Base-by-base conservation (phyloP, 2,113 vertebrate species). In the Cercopithecus mona region DNA sequence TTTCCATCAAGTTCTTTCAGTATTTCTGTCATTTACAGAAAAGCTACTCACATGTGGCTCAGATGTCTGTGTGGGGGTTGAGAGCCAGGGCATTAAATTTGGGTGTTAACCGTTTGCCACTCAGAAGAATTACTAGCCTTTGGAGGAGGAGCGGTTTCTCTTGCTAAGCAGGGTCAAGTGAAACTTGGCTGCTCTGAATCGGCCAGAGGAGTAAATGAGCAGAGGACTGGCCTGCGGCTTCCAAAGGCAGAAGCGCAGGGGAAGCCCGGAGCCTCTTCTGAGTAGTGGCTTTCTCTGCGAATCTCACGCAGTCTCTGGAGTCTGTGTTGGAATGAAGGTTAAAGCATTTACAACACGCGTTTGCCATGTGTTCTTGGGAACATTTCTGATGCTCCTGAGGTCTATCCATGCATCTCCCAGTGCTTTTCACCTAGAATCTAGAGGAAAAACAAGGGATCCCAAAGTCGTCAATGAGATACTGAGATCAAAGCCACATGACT, bases 1-100 rank as follows among this genome's bases (percentile, higher is more conserved):
- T 96, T 50, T 82, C 20, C 70, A 3, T 45, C 48, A 86, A 94
- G 92, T 93, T 87, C 72, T 30, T 10, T 45, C 5, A 27, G 66
- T 10, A 6, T 45, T 32, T 72, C 55, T 18, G 70, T 38, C 48
- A 0, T 86, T 66, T 38, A 16, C 32, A 6, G 84, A 35, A 48
- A 73, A 72, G 32, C 18, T 12, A 3, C 43, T 81, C 72, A 52
- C 61, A 59, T 23, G 48, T 27, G 88, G 25, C 57, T 92, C 68
- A 1, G 76, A 48, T 20, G 32, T 59, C 38, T 38, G 64, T 7
- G 10, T 35, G 6, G 8, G 16, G 59, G 43, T 11, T 27, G 23
- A 8, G 89, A 84, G 43, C 85, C 88, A 18, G 3, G 23, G 22
- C 40, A 10, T 94, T 68, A n/a, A 40, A 83, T n/a, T 11, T 32